Conservation (phyloP, 2,797 vertebrate species). For the Tympanoctomys barrerae region DNA sequence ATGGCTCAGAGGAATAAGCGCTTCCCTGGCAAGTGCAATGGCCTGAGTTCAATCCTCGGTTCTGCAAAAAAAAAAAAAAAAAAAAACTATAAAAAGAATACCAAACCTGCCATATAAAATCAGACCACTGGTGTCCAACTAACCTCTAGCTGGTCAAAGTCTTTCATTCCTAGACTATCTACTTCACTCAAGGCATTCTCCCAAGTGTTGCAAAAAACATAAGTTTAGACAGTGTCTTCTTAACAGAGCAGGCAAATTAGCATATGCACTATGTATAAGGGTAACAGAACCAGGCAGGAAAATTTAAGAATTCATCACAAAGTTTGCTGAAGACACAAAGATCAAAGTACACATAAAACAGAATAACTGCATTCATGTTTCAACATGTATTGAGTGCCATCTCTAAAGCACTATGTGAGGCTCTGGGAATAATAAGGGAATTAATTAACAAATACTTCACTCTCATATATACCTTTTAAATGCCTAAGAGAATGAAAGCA, state of each 20-base stretch:
- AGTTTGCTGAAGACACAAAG: conserved; percentile 6
- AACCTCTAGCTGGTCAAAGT: background rate
- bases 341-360: conserved; percentile 28
- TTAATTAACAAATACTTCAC: conserved; percentile 27
- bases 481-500: conserved; percentile 1
- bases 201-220: background rate
- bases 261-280: background rate
- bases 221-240: background rate
- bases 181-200: background rate
- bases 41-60: no score
- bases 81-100: background rate
- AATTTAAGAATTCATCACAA: background rate
- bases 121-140: conserved; percentile 15
- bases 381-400: background rate
- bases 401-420: background rate
- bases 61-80: no score
- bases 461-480: background rate
- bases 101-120: background rate
- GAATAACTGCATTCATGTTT: background rate
- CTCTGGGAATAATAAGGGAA: background rate
- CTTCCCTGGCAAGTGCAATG: no score
- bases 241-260: background rate
- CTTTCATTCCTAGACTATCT: background rate
- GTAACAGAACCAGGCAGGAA: background rate
- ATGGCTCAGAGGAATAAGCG: no score